These are phyloP conservation scores for Agriopis leucophaearia DNA, from an alignment of 2,888 invertebrate genomes.

Conservation along the genomic window DNA sequence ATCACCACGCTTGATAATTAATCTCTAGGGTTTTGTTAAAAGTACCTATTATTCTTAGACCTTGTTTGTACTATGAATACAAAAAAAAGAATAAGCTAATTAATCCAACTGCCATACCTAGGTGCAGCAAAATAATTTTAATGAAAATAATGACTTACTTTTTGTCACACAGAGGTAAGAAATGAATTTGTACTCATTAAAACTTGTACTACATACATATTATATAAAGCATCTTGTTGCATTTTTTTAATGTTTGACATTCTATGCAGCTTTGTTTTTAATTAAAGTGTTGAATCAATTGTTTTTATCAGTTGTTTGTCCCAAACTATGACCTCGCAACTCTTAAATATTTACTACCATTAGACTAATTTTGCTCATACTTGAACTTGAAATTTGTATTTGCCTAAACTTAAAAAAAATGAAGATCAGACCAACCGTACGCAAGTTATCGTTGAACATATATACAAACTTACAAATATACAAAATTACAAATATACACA, in stretches of 20 bases:
- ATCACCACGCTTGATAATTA: too few relatives aligned
- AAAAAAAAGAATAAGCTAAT: constrained; percentile 8
- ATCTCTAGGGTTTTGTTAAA: too few relatives aligned
- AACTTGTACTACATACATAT: not conserved
- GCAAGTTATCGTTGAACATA: too few relatives aligned
- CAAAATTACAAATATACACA: too few relatives aligned
- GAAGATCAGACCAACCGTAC: too few relatives aligned
- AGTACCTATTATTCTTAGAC: not conserved
- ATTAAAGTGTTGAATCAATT: not conserved
- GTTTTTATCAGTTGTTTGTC: too few relatives aligned
- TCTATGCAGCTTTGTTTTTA: not conserved
- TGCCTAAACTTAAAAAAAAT: too few relatives aligned
- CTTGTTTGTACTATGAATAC: not conserved
- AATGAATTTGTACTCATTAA: constrained; percentile 28
- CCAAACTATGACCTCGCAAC: too few relatives aligned
- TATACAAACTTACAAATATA: too few relatives aligned
- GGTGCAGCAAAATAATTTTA: constrained; percentile 41
- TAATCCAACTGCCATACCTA: constrained; percentile 19
- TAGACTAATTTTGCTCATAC: too few relatives aligned
- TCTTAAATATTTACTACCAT: too few relatives aligned
- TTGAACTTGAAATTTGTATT: too few relatives aligned
- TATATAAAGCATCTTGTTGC: not conserved
- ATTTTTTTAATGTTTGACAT: not conserved
- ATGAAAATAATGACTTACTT: constrained; percentile 45
- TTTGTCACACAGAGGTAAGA: constrained; percentile 15